These are phyloP conservation scores for Leontocebus nigricollis DNA, from an alignment of 2,797 vertebrate species.

Conservation along the genomic window DNA sequence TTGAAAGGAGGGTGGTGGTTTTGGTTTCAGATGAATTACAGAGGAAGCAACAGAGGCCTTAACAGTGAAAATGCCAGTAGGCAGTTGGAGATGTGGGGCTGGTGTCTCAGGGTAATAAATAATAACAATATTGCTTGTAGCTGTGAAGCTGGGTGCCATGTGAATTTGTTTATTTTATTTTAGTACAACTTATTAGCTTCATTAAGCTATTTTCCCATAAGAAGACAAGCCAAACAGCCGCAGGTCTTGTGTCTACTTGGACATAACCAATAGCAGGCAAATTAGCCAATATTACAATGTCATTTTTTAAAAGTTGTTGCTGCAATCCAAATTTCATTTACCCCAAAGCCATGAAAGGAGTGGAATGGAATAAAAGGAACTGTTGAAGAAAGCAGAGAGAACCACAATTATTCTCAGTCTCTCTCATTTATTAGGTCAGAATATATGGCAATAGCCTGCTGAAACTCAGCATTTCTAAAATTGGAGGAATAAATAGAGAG, in stretches of 20 bases:
- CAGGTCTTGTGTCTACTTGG: slow-evolving; percentile 64
- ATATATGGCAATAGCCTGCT: slow-evolving; percentile 21
- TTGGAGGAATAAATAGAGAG: background rate
- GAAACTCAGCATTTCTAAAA: slow-evolving; percentile 22
- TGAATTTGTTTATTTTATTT: slow-evolving; percentile 75
- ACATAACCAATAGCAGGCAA: slow-evolving; percentile 68
- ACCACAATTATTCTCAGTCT: slow-evolving; percentile 42
- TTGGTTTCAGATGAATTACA: slow-evolving; percentile 32
- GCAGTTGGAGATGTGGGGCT: slow-evolving; percentile 29
- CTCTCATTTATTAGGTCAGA: slow-evolving; percentile 31
- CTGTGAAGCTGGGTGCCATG: slow-evolving; percentile 50
- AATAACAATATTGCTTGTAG: slow-evolving; percentile 45
- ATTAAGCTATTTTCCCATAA: slow-evolving; percentile 65
- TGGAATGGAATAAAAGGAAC: slow-evolving; percentile 59
- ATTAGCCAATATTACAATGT: slow-evolving; percentile 63
- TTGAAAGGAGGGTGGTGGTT: background rate
- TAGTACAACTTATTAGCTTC: slow-evolving; percentile 67
- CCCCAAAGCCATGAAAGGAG: slow-evolving; percentile 58
- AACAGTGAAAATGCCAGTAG: slow-evolving; percentile 49
- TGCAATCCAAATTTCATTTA: slow-evolving; percentile 60
- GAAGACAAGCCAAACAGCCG: slow-evolving; percentile 68
- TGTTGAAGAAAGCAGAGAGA: slow-evolving; percentile 54
- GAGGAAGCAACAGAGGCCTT: slow-evolving; percentile 6
- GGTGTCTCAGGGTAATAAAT: slow-evolving; percentile 51
- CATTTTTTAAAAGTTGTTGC: slow-evolving; percentile 24